These are phyloP conservation scores for Melanotaenia parkinsoni DNA, from an alignment of 2,797 vertebrate species.

Conservation along the genomic window DNA sequence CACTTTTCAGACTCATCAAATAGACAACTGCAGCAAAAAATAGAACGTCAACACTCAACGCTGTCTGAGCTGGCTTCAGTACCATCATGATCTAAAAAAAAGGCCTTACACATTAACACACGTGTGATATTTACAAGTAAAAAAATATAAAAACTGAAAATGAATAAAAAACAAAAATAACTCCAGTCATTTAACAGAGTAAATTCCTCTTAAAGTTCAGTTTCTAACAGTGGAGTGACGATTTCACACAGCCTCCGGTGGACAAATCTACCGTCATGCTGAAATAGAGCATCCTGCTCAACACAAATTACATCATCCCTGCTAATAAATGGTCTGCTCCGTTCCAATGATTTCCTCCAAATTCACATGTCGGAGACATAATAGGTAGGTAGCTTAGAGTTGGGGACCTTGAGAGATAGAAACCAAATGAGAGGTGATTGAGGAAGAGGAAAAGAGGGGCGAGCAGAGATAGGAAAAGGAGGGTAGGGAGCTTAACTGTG, in stretches of 20 bases:
- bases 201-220: constrained; percentile 37
- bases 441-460: constrained; percentile 32
- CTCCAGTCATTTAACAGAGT: constrained; percentile 1
- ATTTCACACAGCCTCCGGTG: constrained; percentile 34
- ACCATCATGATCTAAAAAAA: constrained; percentile 19
- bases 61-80: constrained; percentile 10
- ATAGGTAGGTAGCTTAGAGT: constrained; percentile 53
- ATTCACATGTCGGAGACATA: constrained; percentile 49
- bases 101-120: constrained; percentile 5
- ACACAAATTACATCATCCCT: constrained; percentile 67
- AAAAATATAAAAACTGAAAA: background rate
- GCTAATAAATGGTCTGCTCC: constrained; percentile 68
- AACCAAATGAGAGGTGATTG: constrained; percentile 62
- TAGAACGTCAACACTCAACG: constrained; percentile 19
- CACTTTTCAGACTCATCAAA: constrained; percentile 42
- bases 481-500: constrained; percentile 5
- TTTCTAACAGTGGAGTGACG: constrained; percentile 35
- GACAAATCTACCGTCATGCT: constrained; percentile 37
- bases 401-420: constrained; percentile 55
- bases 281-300: constrained; percentile 56
- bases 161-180: background rate
- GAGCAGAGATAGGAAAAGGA: constrained; percentile 40
- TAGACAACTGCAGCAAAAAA: constrained; percentile 23
- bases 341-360: constrained; percentile 64
- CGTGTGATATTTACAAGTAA: too few species aligned